Percentiles rank a stretch among this genome's conserved stretches.
Conservation (phyloP, 2,888 invertebrate species). For the Orthosia gothica region DNA sequence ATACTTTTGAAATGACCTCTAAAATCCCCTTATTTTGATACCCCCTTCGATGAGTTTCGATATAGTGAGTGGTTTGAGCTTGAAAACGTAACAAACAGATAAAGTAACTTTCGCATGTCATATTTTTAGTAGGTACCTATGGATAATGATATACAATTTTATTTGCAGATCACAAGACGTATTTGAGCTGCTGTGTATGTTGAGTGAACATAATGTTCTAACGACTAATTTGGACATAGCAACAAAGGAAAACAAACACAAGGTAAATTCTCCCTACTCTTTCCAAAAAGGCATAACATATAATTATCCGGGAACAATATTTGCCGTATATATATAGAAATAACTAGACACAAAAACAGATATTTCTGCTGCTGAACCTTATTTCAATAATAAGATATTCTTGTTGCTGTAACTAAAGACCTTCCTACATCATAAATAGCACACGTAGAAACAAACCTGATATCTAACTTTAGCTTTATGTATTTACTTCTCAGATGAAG, state of each 20-base stretch:
- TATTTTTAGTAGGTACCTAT: too few species aligned
- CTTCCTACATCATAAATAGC: not conserved
- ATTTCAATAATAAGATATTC: not conserved
- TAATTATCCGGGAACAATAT: not conserved
- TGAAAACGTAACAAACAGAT: too few species aligned
- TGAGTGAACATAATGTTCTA: conserved; percentile 81
- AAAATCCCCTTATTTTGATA: too few species aligned
- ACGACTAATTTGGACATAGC: conserved; percentile 82
- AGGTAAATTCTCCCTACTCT: conserved; percentile 69
- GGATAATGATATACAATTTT: not conserved
- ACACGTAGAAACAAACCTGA: not conserved
- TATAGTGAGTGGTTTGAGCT: too few species aligned
- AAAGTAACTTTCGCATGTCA: too few species aligned
- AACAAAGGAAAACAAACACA: conserved; percentile 79
- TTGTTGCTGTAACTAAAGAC: not conserved
- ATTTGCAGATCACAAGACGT: conserved; percentile 78
- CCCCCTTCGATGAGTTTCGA: too few species aligned
- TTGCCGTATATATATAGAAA: not conserved
- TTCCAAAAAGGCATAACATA: not conserved
- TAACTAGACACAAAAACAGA: not conserved
- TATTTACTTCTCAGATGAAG: too few species aligned
- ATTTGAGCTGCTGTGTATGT: conserved; percentile 76
- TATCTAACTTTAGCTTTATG: too few species aligned
- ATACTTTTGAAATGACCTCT: too few species aligned
- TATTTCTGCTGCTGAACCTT: not conserved